Evolutionary conservation across 1,140 invertebrate species (phyloP), one percentile per base, ranked within the genome.

Genomic region (Aphaenogaster floridana): DNA sequence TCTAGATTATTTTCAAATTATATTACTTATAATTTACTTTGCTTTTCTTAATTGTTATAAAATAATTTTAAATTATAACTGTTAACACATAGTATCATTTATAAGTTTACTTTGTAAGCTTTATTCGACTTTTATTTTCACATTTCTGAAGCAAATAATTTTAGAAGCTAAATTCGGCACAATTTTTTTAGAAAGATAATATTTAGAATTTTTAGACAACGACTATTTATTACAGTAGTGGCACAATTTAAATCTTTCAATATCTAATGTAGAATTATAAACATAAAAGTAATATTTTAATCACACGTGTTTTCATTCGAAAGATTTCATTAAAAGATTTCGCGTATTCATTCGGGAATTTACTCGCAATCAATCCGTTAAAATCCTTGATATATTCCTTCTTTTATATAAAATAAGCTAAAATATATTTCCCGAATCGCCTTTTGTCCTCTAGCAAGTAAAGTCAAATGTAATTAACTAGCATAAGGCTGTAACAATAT

Each of bases 391-490:
- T 54, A 57, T 57, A 54, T 39, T 34, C 5, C 4, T 42, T 17
- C 11, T 69, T 69, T 69, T 69, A n/a, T 8, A 66, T 50, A 71
- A 8, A 50, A 2, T 7, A 15, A 50, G 28, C 5, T 36, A 50
- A 28, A 71, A 15, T 52, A 52, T 39, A 74, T 54, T 74, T 74
- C 17, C 17, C 39, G 15, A 54, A 54, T 48, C 17, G 39, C 9
- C 28, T 52, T 71, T 17, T 71, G 39, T 5, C 7, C 15, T 39
- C 9, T 0, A 9, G 7, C 17, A 36, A 57, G 15, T 76, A 59
- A 76, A 72, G 3, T 72, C 13, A 69, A 69, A 72, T 52, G 7
- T 21, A 59, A 77, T 77, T 63, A 63, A 63, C 15, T 17, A 8
- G 0, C 15, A 63, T n/a, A 61, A 17, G 4, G 48, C 6, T 36